Conservation (phyloP, 1,140 invertebrate genomes). For the Steinernema khuongi region DNA sequence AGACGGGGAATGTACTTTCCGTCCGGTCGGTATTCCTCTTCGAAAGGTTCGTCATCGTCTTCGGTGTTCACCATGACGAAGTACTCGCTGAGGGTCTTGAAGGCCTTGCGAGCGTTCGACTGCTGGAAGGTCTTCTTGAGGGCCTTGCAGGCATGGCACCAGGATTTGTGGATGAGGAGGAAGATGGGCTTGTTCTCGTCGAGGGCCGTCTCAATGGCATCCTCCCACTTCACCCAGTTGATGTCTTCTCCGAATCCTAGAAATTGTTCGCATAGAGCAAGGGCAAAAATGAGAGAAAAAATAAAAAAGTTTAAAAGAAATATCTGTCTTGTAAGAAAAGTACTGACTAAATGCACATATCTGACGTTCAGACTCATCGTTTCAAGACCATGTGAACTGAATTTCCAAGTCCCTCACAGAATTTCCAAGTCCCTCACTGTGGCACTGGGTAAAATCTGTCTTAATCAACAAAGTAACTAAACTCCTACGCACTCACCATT, state of each 20-base stretch:
- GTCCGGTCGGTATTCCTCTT: slow-evolving; percentile 47
- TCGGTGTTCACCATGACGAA: slow-evolving; percentile 59
- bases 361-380: background rate
- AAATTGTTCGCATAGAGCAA: background rate
- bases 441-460: background rate
- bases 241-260: slow-evolving; percentile 52
- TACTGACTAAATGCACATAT: background rate
- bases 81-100: slow-evolving; percentile 54
- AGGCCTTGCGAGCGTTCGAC: slow-evolving; percentile 58
- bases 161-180: slow-evolving; percentile 56
- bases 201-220: slow-evolving; percentile 54
- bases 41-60: slow-evolving; percentile 57
- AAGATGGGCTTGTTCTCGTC: slow-evolving; percentile 57
- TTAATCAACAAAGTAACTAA: background rate
- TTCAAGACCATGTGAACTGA: background rate
- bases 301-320: background rate
- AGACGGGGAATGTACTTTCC: slow-evolving; percentile 59
- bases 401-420: background rate
- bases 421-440: background rate
- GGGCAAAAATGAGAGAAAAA: background rate
- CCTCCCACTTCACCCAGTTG: slow-evolving; percentile 57
- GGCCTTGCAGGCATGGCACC: slow-evolving; percentile 58
- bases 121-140: slow-evolving; percentile 58
- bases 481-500: slow-evolving; percentile 9
- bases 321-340: background rate